A percentile compares a stretch with the other conserved stretches of the same genome.
These are phyloP conservation scores for Electrona antarctica DNA, from an alignment of 2,113 vertebrate species.

Conservation along the genomic window DNA sequence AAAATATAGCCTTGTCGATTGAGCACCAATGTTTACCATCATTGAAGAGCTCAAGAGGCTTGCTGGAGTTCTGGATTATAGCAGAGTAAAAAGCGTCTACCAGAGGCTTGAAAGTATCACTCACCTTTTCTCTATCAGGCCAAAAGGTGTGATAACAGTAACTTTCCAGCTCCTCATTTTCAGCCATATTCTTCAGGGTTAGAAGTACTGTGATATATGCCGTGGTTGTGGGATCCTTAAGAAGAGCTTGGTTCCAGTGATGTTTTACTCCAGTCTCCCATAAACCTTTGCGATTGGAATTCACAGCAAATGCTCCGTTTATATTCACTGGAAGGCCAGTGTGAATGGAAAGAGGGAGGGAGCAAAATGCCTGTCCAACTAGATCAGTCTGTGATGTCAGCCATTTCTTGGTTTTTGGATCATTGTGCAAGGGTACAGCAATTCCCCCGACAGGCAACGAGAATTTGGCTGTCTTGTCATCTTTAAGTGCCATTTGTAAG, in stretches of 20 bases:
- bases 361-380: slow-evolving; percentile 83
- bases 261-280: slow-evolving; percentile 77
- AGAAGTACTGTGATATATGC: slow-evolving; percentile 78
- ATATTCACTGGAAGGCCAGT: slow-evolving; percentile 85
- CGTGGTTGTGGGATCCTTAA: slow-evolving; percentile 69
- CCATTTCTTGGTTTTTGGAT: slow-evolving; percentile 65
- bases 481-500: slow-evolving; percentile 69
- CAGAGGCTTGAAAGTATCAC: slow-evolving; percentile 77
- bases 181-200: slow-evolving; percentile 75
- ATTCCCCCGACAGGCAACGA: slow-evolving; percentile 79
- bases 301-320: slow-evolving; percentile 85
- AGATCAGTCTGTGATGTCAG: slow-evolving; percentile 40
- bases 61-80: slow-evolving; percentile 54
- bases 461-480: slow-evolving; percentile 55
- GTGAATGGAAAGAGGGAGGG: slow-evolving; percentile 82
- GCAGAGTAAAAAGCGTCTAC: slow-evolving; percentile 80
- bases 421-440: slow-evolving; percentile 78
- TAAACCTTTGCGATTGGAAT: slow-evolving; percentile 84
- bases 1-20: slow-evolving; percentile 71
- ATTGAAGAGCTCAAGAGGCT: slow-evolving; percentile 82
- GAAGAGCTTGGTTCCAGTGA: slow-evolving; percentile 82
- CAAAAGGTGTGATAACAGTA: slow-evolving; percentile 83
- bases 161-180: slow-evolving; percentile 70
- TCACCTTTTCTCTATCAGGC: slow-evolving; percentile 75
- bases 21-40: slow-evolving; percentile 81